Percentiles rank a stretch among this genome's conserved stretches.
These are phyloP conservation scores for Drosophila mayri DNA, from an alignment of 1,140 invertebrate species.

Conservation along the genomic window DNA sequence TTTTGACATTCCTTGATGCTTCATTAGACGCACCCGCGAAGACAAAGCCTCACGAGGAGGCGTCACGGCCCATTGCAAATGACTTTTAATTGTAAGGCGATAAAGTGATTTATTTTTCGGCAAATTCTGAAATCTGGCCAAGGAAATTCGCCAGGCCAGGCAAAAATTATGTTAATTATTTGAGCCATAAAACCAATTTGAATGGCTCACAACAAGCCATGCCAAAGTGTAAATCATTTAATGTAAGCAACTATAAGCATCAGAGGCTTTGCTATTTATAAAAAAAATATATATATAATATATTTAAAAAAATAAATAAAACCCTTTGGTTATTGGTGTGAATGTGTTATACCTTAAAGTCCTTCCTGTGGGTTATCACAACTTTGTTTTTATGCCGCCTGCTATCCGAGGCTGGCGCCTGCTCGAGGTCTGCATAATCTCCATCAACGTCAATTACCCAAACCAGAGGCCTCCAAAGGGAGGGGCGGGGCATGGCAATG, in stretches of 20 bases:
- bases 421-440: conserved; percentile 67
- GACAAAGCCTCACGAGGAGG: conserved; percentile 28
- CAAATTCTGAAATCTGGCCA: neutral
- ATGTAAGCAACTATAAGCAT: too few species aligned
- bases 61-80: conserved; percentile 61
- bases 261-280: too few species aligned
- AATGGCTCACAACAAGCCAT: neutral
- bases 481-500: neutral
- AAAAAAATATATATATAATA: too few species aligned
- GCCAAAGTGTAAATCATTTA: neutral
- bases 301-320: too few species aligned
- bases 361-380: neutral
- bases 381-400: neutral
- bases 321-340: too few species aligned
- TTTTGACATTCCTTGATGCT: conserved; percentile 50
- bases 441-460: conserved; percentile 78
- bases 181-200: neutral
- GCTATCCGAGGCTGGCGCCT: conserved; percentile 4
- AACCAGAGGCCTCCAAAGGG: conserved; percentile 37
- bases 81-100: conserved; percentile 63
- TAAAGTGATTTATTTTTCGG: conserved; percentile 33
- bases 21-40: conserved; percentile 67
- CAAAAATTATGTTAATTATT: neutral
- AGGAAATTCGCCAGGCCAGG: neutral
- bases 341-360: neutral